phyloP scores from a whole-genome alignment of 2,888 invertebrate species.

The Emmelina monodactyla region DNA sequence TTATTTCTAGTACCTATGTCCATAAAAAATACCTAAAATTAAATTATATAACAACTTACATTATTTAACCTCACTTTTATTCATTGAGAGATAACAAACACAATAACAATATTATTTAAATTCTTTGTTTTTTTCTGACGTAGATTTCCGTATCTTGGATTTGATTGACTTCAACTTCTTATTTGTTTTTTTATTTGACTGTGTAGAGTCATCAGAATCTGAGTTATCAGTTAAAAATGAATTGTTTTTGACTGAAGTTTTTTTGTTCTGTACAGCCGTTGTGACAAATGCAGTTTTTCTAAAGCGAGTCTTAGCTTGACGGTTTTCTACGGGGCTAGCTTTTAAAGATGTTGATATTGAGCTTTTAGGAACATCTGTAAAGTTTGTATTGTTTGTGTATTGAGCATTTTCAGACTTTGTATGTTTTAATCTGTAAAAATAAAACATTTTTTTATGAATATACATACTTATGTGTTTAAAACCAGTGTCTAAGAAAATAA shows the following conservation, averaged over 20 bases:
- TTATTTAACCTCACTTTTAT: background rate
- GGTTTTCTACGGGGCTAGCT: slow-evolving; percentile 25
- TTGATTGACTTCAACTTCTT: slow-evolving; percentile 48
- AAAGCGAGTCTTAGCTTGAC: slow-evolving; percentile 54
- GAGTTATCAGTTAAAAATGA: slow-evolving; percentile 38
- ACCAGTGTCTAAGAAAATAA: too few species aligned
- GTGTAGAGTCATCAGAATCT: slow-evolving; percentile 53
- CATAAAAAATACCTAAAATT: slow-evolving; percentile 12
- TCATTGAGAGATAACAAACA: background rate
- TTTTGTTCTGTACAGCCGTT: slow-evolving; percentile 59
- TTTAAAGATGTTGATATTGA: slow-evolving; percentile 28
- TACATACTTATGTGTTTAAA: background rate
- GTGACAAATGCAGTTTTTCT: slow-evolving; percentile 69
- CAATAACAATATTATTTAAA: background rate
- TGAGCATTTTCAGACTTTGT: slow-evolving; percentile 40
- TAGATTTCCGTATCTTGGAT: slow-evolving; percentile 32
- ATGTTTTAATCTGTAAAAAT: slow-evolving; percentile 46
- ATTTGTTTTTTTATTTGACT: slow-evolving; percentile 44
- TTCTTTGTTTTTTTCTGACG: slow-evolving; percentile 37
- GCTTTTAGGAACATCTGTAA: slow-evolving; percentile 50
- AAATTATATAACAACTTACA: background rate
- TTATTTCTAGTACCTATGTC: slow-evolving; percentile 1
- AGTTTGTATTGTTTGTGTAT: slow-evolving; percentile 46
- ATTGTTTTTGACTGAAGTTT: slow-evolving; percentile 27
- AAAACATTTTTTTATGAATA: slow-evolving; percentile 1